phyloP scores from a whole-genome alignment of 2,888 invertebrate species.

The Drosophila paracracens region DNA sequence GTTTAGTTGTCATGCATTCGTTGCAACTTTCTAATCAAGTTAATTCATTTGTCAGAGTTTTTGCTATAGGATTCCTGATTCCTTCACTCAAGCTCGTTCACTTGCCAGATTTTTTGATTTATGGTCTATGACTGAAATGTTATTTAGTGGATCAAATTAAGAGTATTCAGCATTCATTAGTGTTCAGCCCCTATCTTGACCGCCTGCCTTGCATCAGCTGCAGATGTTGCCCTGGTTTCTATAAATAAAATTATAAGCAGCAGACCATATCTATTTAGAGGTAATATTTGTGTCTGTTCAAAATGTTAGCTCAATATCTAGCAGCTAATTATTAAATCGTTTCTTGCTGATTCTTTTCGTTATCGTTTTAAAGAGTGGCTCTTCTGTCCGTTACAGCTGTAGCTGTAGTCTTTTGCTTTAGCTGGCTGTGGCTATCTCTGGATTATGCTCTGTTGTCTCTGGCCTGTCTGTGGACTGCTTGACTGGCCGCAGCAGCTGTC shows the following conservation, averaged over 20 bases:
- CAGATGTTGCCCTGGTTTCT: background rate
- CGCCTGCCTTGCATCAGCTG: background rate
- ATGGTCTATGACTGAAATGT: background rate
- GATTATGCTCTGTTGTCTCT: slow-evolving; percentile 18
- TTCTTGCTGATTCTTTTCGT: background rate
- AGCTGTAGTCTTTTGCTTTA: slow-evolving; percentile 36
- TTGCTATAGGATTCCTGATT: background rate
- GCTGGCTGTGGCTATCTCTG: slow-evolving; percentile 41
- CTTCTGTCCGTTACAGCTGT: background rate
- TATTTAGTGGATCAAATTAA: background rate
- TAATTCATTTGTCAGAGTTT: background rate
- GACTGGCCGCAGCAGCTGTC: slow-evolving; percentile 73
- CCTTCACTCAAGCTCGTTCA: background rate
- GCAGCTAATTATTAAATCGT: background rate
- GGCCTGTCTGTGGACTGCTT: slow-evolving; percentile 10
- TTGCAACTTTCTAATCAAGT: background rate
- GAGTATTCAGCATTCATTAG: too few relatives aligned
- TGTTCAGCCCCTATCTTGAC: background rate
- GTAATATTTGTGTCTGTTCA: background rate
- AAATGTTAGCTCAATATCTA: background rate
- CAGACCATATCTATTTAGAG: background rate
- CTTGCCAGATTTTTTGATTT: too few relatives aligned
- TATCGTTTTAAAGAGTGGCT: background rate
- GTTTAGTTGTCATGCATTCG: background rate
- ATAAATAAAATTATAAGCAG: background rate